Conservation (phyloP, 2,113 vertebrate genomes). For the Muntiacus reevesi region DNA sequence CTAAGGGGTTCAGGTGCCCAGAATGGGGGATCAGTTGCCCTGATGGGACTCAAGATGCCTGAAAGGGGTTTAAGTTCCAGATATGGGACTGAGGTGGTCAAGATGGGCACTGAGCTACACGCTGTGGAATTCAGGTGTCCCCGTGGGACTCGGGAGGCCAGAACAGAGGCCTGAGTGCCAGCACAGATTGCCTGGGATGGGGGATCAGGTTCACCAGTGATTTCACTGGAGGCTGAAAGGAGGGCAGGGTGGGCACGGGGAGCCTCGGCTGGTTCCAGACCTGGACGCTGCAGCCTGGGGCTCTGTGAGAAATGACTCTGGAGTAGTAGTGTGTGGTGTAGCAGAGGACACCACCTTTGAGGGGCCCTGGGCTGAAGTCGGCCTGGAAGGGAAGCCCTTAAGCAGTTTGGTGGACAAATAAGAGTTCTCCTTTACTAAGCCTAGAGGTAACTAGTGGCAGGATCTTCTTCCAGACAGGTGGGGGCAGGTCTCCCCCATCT, state of each 20-base stretch:
- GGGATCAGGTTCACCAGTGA: not conserved
- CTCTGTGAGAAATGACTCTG: not conserved
- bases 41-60: not conserved
- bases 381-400: not conserved
- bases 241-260: not conserved
- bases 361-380: not conserved
- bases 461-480: not conserved
- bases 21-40: not conserved
- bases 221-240: not conserved
- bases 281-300: no score
- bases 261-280: not conserved
- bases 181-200: not conserved
- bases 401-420: not conserved
- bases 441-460: rapidly evolving
- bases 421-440: not conserved
- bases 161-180: not conserved
- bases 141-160: not conserved
- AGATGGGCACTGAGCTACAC: not conserved
- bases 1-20: not conserved
- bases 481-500: not conserved
- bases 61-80: not conserved
- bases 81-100: not conserved
- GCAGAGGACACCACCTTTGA: rapidly evolving
- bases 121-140: no score
- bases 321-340: no score